Base-by-base conservation (phyloP, 2,113 vertebrate genomes). In the Lota lota region DNA sequence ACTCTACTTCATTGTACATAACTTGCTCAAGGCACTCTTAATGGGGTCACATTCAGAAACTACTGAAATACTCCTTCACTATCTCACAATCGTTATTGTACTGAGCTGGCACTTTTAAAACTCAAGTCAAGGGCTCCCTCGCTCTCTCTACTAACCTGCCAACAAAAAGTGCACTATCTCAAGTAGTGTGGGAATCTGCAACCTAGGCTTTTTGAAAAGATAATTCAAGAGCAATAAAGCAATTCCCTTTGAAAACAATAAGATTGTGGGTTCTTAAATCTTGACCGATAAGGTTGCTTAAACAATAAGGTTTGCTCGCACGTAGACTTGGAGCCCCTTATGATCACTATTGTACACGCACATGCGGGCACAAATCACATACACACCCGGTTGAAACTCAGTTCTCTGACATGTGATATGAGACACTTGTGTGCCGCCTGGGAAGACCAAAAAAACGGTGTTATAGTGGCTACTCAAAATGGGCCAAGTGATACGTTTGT, bases 161-260 rank as follows among this genome's bases (percentile, higher is more conserved):
- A 78, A 75, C 70, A 74, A 67, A 79, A 61, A 16, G 22, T 1
- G 59, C 67, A 72, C 75, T 79, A 84, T 87, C 80, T 83, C 64
- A 64, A 78, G 76, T 66, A 16, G 70, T 74, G 70, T 70, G 75
- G 79, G 85, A 86, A 83, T 82, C 68, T 82, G 68, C 75, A 66
- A 77, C 76, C 68, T 74, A 86, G 87, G 84, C 88, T 86, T 90
- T 90, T 83, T 60, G 76, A 83, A 61, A 73, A 87, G 84, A 80
- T 85, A 67, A 88, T 79, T 68, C 66, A 61, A 70, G 1, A 75
- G 76, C 75, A 74, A 87, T 88, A 86, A 88, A 90, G 67, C 78
- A 72, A 76, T 78, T 83, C 76, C 80, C 79, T 86, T 88, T 84
- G 80, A 90, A 88, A 87, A 79, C 81, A 83, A 74, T 73, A 68